phyloP scores from a whole-genome alignment of 2,888 invertebrate genomes.

The Polymixis lichenea region DNA sequence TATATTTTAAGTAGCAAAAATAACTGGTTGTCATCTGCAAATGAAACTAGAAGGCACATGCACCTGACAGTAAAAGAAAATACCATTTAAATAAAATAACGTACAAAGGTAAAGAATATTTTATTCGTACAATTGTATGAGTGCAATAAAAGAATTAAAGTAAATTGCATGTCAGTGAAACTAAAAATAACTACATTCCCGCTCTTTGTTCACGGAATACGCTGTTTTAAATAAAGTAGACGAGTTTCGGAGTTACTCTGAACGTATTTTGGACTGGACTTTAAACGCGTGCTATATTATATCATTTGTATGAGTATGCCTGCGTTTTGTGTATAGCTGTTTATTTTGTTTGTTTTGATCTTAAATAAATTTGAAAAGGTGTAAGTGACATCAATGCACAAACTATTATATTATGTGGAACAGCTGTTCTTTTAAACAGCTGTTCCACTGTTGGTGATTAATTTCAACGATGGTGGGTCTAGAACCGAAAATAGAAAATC shows the following conservation, averaged over 20 bases:
- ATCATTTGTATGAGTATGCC: background rate
- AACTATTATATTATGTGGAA: background rate
- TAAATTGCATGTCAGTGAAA: slow-evolving; percentile 52
- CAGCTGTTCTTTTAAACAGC: no score
- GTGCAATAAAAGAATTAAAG: slow-evolving; percentile 45
- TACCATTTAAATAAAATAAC: slow-evolving; percentile 6
- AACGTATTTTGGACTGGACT: slow-evolving; percentile 9
- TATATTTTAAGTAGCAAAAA: background rate
- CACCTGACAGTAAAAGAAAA: slow-evolving; percentile 3
- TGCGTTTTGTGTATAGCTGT: background rate
- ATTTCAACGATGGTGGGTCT: no score
- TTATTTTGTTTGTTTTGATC: background rate
- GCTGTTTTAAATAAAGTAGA: slow-evolving; percentile 39
- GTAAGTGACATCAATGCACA: background rate
- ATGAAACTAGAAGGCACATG: background rate
- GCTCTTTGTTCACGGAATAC: slow-evolving; percentile 45
- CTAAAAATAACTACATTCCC: slow-evolving; percentile 46
- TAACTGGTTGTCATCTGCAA: background rate
- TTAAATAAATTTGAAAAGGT: background rate
- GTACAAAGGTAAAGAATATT: slow-evolving; percentile 8
- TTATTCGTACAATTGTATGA: slow-evolving; percentile 13
- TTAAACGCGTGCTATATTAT: background rate
- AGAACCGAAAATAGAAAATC: no score
- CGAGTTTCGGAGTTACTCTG: slow-evolving; percentile 17
- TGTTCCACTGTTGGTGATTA: no score